Base-by-base conservation (phyloP, 2,797 vertebrate species). In the Falco biarmicus region DNA sequence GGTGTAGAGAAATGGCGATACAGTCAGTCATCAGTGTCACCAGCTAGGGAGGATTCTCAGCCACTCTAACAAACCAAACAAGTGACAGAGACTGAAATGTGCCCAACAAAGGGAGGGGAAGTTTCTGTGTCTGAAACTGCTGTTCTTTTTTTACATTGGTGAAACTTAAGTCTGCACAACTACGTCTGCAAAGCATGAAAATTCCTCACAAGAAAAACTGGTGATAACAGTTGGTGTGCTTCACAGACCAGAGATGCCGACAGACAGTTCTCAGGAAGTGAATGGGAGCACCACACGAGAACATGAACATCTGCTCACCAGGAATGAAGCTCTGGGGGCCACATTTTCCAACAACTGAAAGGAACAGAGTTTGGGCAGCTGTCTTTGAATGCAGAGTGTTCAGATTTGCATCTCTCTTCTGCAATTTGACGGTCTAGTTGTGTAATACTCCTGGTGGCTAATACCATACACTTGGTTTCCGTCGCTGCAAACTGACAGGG, bases 241-340 rank as follows among this genome's bases (percentile, higher is more conserved):
- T 45, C 0, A 0, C 57, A 2, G 78, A 80, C 37, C 68, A 68
- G 93, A 63, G 76, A n/a, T 0, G 4, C 68, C 0, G 20, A 59
- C 86, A 95, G 94, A 92, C 54, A 0, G 34, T 87, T 92, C 88
- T 91, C 1, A 3, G 61, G 50, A 92, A 66, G 53, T 10, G n/a
- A 61, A 92, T 2, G n/a, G 74, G 47, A 88, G 60, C 39, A 3
- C n/a, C 5, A 4, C 56, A 12, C 0, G 0, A 63, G 81, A 89
- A 68, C 32, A 60, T 82, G 60, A 87, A 78, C 79, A 81, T 93
- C 87, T 96, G 76, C 87, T 61, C 73, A 69, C 47, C 43, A 89
- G 71, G 45, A 97, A 34, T 2, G 5, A 29, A 37, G 73, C 24
- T 9, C 18, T 65, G 53, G 51, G 51, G 68, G 28, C 75, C 29